A percentile compares a stretch with the other conserved stretches of the same genome.
Evolutionary conservation across 2,113 vertebrate species (phyloP).

Genomic region (Tapirus terrestris): DNA sequence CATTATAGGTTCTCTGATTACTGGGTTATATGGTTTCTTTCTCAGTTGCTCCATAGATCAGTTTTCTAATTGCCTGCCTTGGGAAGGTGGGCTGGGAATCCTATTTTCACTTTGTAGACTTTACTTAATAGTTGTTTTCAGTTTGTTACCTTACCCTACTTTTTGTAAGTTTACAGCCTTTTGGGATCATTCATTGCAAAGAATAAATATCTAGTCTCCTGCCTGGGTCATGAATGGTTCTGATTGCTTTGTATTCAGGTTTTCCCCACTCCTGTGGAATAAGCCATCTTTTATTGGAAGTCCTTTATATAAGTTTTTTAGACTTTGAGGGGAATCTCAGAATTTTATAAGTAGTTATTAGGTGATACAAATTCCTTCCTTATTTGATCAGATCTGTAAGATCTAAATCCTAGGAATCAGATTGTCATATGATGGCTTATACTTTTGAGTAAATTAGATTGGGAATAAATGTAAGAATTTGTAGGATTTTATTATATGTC

Average conservation of each 20-base stretch:
- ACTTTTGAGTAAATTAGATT: constrained; percentile 28
- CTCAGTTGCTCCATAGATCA: background rate
- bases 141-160: background rate
- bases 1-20: background rate
- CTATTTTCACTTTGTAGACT: constrained; percentile 41
- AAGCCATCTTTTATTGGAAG: background rate
- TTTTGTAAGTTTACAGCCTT: background rate
- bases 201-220: background rate
- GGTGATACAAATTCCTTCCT: background rate
- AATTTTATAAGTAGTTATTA: constrained; percentile 51
- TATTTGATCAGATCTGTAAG: constrained; percentile 26
- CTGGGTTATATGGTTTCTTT: background rate
- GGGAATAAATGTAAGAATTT: constrained; percentile 47
- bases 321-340: constrained; percentile 12
- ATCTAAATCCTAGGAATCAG: constrained; percentile 18
- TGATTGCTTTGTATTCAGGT: background rate
- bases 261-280: background rate
- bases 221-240: background rate
- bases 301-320: constrained; percentile 19
- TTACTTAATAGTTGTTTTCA: constrained; percentile 1
- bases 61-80: constrained; percentile 46
- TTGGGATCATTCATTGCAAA: background rate
- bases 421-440: background rate
- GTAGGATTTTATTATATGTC: constrained; percentile 39
- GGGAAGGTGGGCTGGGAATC: background rate